Evolutionary conservation across 1,140 invertebrate species (phyloP), one percentile per base, ranked within the genome.

Genomic region (Onthophagus taurus): DNA sequence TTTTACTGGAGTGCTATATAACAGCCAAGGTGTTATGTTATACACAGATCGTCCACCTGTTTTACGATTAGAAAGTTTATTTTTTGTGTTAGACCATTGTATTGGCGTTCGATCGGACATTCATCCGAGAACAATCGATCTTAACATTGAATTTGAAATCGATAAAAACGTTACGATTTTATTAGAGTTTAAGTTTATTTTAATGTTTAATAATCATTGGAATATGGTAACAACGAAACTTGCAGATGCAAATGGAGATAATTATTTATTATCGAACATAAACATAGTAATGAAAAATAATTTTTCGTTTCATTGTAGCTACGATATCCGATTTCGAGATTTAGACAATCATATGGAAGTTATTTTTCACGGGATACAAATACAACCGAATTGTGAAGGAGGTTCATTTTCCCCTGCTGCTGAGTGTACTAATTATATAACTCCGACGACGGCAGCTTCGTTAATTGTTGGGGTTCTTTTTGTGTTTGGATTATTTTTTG

Each of bases 361-460:
- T 31, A 58, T 44, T 21, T 51, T 75, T 5, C 50, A 33, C 3
- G 62, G 72, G 41, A 45, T 74, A 1, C 72, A 75, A 58, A 55
- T 72, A 2, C 66, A 74, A 57, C 38, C 70, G 30, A 52, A 65
- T 60, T 42, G 65, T 47, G 51, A 50, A 50, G 45, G 52, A 34
- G 42, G 42, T 20, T 49, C 46, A 39, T 81, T 80, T 57, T 64
- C 63, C 16, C 70, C 76, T 47, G 68, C 71, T 7, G 75, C 79
- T 57, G 82, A 89, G 55, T 89, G 85, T 60, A 69, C 82, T n/a
- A 70, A 74, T 8, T 89, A 85, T 60, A 89, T 85, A 49, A 83
- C 82, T 1, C 73, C 76, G 41, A 78, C 81, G 1, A 87, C 89
- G 52, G 85, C 79, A 77, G 80, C 80, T 54, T 83, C 81, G 12